Base-by-base conservation (phyloP, 2,113 vertebrate species). In the Felis chaus region DNA sequence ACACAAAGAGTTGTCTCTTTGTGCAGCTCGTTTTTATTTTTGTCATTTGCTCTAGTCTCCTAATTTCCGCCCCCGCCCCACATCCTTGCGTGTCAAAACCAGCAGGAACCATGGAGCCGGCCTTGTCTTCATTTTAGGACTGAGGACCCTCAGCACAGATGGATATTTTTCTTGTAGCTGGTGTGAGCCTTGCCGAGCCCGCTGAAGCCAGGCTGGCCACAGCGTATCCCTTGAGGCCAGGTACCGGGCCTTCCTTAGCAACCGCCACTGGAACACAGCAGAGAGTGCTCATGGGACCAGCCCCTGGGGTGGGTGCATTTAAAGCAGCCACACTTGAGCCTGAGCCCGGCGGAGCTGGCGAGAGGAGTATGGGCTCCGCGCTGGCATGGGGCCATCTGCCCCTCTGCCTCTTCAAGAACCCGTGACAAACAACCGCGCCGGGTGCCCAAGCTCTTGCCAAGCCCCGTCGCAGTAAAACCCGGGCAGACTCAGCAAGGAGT, bases 341-440 rank as follows among this genome's bases (percentile, higher is more conserved):
- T 50, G 53, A 81, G 87, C 87, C 83, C 3, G 3, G 65, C 5
- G 27, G 84, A 80, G 65, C 86, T 66, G n/a, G 96, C 53, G 0
- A 83, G 84, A 69, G 66, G 33, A 61, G 27, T n/a, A 19, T 85
- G 79, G 84, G 87, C 63, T 65, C 63, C 0, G 0, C 1, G 29
- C 80, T 97, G 97, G 97, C 95, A 31, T 0, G 0, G 36, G 57
- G 95, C 94, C 33, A 0, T 73, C 88, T 31, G 61, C 78, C 83
- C 80, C 87, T 78, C 95, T 74, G 3, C 94, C 69, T 92, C 73
- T 84, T 71, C 27, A 29, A 90, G 95, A 88, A 95, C 92, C 87
- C 36, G 15, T 88, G 97, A 96, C 92, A 96, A 97, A 98, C 89
- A 96, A 83, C 89, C 78, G 88, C n/a, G 94, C 66, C 84, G 65